phyloP scores from a whole-genome alignment of 2,888 invertebrate genomes.

The Oligia latruncula region DNA sequence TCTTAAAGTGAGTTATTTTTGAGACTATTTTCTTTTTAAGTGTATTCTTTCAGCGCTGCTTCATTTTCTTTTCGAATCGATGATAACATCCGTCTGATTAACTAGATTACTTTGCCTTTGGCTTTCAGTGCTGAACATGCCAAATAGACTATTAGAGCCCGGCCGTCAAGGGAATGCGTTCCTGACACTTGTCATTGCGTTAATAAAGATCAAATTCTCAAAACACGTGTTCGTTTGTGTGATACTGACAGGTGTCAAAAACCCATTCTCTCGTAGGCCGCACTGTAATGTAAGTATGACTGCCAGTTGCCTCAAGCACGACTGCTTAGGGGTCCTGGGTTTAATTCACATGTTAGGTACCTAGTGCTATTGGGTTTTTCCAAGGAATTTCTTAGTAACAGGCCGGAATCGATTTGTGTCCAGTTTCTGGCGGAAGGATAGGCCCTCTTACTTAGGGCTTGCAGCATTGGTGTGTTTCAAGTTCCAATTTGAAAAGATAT shows the following conservation, averaged over 20 bases:
- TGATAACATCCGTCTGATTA: neutral
- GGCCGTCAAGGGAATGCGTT: neutral
- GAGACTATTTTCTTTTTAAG: neutral
- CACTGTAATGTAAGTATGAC: neutral
- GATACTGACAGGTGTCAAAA: neutral
- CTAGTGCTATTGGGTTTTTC: neutral
- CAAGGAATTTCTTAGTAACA: neutral
- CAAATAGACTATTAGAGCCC: neutral
- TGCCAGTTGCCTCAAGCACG: neutral
- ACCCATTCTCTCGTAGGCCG: too few relatives aligned
- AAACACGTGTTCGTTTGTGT: neutral
- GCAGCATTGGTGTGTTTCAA: neutral
- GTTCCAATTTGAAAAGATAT: neutral
- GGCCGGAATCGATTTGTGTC: too few relatives aligned
- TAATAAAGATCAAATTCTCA: neutral
- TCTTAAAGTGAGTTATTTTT: conserved; percentile 91
- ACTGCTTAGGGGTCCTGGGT: too few relatives aligned
- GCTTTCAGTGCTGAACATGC: neutral
- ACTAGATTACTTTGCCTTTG: neutral
- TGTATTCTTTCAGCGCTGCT: neutral
- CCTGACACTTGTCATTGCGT: neutral
- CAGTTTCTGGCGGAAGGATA: too few relatives aligned
- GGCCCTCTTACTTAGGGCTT: too few relatives aligned
- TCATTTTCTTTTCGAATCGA: neutral
- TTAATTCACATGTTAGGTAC: neutral